Percentiles rank a stretch among this genome's conserved stretches.
phyloP scores from a whole-genome alignment of 1,140 invertebrate species.

The Drosophila oshimai region DNA sequence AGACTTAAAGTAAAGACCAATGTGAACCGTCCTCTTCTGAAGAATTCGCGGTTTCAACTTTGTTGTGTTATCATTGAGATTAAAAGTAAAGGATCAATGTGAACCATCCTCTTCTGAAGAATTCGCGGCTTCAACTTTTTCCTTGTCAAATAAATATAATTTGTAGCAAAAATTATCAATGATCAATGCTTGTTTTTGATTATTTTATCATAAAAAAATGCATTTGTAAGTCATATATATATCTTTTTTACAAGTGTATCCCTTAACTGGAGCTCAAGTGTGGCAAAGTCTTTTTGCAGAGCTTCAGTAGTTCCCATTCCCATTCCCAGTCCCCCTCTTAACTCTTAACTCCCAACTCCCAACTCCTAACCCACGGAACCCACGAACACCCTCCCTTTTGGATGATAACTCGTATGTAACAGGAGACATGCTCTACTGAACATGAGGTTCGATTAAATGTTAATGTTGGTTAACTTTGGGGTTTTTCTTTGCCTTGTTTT shows the following conservation, averaged over 20 bases:
- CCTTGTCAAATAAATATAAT: no score
- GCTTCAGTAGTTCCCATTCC: slow-evolving; percentile 73
- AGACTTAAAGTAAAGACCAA: no score
- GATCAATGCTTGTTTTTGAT: no score
- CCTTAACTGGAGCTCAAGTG: slow-evolving; percentile 49
- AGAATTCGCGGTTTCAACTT: no score
- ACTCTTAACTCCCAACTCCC: slow-evolving; percentile 5
- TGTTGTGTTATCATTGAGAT: no score
- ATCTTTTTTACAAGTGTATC: neutral
- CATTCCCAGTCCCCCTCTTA: slow-evolving; percentile 10
- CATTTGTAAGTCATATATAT: no score
- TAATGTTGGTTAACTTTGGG: slow-evolving; percentile 83
- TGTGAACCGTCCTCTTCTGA: no score
- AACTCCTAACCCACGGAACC: slow-evolving; percentile 6
- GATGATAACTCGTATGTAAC: slow-evolving; percentile 76
- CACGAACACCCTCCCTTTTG: slow-evolving; percentile 4
- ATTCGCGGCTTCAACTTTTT: no score
- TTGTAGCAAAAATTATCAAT: no score
- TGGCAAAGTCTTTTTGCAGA: slow-evolving; percentile 73
- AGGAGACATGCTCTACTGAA: slow-evolving; percentile 83
- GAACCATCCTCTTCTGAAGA: no score
- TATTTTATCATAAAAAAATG: no score
- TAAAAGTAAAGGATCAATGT: no score
- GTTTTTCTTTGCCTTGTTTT: slow-evolving; percentile 75
- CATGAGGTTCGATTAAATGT: slow-evolving; percentile 83